Evolutionary conservation across 2,113 vertebrate species (phyloP), one percentile per base, ranked within the genome.

Genomic region (Lepisosteus osseus): DNA sequence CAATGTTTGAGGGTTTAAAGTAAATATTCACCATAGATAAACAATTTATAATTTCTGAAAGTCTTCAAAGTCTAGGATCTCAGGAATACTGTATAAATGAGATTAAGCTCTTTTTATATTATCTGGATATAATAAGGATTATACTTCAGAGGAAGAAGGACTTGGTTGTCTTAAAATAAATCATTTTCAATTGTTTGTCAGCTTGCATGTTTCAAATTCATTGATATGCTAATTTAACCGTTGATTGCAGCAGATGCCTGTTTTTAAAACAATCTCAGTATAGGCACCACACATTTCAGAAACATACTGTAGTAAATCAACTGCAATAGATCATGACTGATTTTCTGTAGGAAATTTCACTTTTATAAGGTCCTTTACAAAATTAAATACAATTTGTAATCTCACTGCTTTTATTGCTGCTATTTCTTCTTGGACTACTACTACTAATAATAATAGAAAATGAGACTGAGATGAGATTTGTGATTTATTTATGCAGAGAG

Each of bases 111-210:
- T 83, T 80, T 87, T 89, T 90, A 13, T 59, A 81, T 84, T 83
- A 74, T 72, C 84, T 73, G 81, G 90, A 90, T 89, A 88, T 87
- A 89, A 89, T 88, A 84, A 88, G 86, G 73, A 78, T 90, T 87
- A 83, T 90, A 82, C 89, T 90, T 90, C 77, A 90, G 47, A 51
- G 47, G 9, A 51, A 51, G 47, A 51, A 9, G 47, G 84, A 87
- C 85, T 85, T 82, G 80, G 77, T 86, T 78, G 70, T 84, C 87
- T 89, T 90, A 82, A 85, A 86, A 89, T 11, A 13, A 13, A 59
- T 14, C 57, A 5, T 13, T 59, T 3, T 59, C 47, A 51, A 6
- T 2, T 51, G 47, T 9, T 51, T 51, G 47, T 51, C 47, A 51
- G 47, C 47, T 51, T 51, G 47, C 57, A 59, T 86, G 43, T 67